Evolutionary conservation across 2,113 vertebrate species (phyloP).

Genomic region (Mustelus asterias): DNA sequence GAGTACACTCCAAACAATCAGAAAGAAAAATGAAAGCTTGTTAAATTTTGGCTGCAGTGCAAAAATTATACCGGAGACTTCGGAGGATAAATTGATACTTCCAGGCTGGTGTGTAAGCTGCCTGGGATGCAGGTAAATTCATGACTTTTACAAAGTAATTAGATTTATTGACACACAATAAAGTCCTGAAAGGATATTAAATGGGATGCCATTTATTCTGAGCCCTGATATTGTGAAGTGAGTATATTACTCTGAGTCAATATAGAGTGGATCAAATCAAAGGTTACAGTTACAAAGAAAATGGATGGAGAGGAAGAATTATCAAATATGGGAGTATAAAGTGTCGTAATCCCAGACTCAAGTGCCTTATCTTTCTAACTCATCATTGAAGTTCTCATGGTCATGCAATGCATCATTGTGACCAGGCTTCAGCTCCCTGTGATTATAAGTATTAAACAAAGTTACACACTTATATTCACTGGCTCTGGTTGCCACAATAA

Average conservation of each 20-base stretch:
- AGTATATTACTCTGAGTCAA: conserved; percentile 36
- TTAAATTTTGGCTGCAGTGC: conserved; percentile 35
- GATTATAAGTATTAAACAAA: conserved; percentile 37
- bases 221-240: conserved; percentile 34
- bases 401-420: conserved; percentile 26
- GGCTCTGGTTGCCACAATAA: conserved; percentile 26
- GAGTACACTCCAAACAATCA: not conserved
- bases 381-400: conserved; percentile 21
- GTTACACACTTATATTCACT: conserved; percentile 27
- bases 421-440: conserved; percentile 13
- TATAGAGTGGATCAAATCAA: conserved; percentile 37
- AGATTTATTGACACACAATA: conserved; percentile 37
- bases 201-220: conserved; percentile 38
- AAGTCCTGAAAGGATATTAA: conserved; percentile 36
- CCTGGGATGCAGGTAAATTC: conserved; percentile 36
- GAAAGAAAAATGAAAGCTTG: conserved; percentile 29
- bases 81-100: conserved; percentile 30
- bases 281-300: conserved; percentile 36
- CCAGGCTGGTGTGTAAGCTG: not conserved
- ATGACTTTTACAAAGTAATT: conserved; percentile 34
- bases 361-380: conserved; percentile 33
- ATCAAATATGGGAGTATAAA: conserved; percentile 37
- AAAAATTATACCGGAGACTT: conserved; percentile 32
- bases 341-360: conserved; percentile 12
- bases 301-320: conserved; percentile 31